Base-by-base conservation (phyloP, 2,888 invertebrate species). In the Platerodrilus igneus region DNA sequence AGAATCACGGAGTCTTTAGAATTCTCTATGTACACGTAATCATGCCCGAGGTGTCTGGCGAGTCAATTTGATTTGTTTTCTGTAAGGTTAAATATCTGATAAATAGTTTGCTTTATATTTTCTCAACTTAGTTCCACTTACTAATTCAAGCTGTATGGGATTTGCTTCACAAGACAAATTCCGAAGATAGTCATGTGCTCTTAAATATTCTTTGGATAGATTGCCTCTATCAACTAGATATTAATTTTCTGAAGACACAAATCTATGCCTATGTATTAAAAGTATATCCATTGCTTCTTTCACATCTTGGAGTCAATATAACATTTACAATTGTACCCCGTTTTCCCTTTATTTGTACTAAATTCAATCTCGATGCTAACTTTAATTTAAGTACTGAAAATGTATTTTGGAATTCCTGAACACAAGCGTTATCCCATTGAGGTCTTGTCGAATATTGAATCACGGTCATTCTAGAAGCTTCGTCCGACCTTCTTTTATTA, bases 401-500 rank as follows among this genome's bases (percentile, higher is more conserved):
- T 3, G 41, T 18, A 11, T 27, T 22, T 26, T 40, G 20, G 4
- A 40, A 14, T 33, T 33, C 28, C 21, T 15, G 18, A n/a, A 21
- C 19, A 30, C 30, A 11, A 8, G 13, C 19, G 7, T 28, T 8
- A 20, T 4, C 1, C 37, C 23, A 37, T 3, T 8, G 4, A 21
- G 40, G 40, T 15, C 34, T 8, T n/a, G 9, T 23, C 14, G 34
- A 17, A 19, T 40, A 40, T 3, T 34, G 18, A 15, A 9, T 17
- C 2, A 40, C 3, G 5, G 33, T 40, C 18, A 40, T 27, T 15
- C 21, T 33, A 2, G 33, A 13, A 18, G 40, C 15, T 35, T 40
- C 40, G 4, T 28, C 34, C 8, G 40, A 40, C 15, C 35, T 26
- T 29, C 35, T 9, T 35, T 40, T 37, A 31, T 37, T 37, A 15